A percentile compares a stretch with the other conserved stretches of the same genome.
Evolutionary conservation across 2,113 vertebrate species (phyloP).

Genomic region (Camelus bactrianus): DNA sequence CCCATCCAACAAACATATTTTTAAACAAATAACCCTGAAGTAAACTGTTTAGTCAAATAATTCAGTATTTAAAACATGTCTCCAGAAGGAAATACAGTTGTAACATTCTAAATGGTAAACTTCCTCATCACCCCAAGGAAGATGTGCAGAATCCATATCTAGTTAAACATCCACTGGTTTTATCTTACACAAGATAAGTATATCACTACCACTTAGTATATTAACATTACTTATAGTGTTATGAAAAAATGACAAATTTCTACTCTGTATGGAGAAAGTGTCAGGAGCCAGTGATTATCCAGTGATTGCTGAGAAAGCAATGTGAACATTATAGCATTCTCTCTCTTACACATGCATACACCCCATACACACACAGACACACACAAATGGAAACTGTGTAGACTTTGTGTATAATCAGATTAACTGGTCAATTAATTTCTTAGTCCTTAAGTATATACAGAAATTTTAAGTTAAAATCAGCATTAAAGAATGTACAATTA

Average conservation of each 20-base stretch:
- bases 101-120: background rate
- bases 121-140: conserved; percentile 15
- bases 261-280: background rate
- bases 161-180: background rate
- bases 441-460: conserved; percentile 9
- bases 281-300: background rate
- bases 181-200: conserved; percentile 13
- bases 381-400: background rate
- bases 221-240: background rate
- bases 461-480: conserved; percentile 46
- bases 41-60: conserved; percentile 24
- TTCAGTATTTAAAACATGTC: background rate
- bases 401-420: background rate
- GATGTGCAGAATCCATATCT: background rate
- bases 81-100: conserved; percentile 43
- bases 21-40: conserved; percentile 32
- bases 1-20: conserved; percentile 21
- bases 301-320: background rate
- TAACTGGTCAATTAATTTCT: conserved; percentile 41
- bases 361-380: background rate
- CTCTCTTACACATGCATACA: background rate
- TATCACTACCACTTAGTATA: background rate
- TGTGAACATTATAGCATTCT: background rate
- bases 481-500: background rate
- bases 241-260: background rate